A percentile compares a stretch with the other conserved stretches of the same genome.
Conservation (phyloP, 2,113 vertebrate species). For the Alaudala cheleensis region DNA sequence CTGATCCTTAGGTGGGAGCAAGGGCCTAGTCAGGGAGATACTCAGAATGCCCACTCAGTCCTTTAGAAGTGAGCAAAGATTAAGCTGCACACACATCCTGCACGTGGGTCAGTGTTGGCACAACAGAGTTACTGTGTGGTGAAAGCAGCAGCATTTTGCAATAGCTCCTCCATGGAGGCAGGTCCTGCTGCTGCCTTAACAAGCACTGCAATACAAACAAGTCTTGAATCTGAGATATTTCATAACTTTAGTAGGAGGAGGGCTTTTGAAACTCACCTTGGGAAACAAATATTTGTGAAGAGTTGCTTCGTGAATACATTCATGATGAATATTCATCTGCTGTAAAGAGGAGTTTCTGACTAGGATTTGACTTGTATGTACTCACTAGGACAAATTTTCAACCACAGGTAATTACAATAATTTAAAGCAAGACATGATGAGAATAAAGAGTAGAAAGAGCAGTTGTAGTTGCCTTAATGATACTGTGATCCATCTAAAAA, state of each 20-base stretch:
- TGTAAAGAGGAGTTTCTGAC: neutral
- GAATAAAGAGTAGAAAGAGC: constrained; percentile 14
- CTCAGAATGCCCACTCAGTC: neutral
- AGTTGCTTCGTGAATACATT: neutral
- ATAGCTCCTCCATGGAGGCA: neutral
- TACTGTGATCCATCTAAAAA: neutral
- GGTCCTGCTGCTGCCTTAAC: neutral
- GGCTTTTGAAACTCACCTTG: neutral
- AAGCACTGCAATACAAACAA: neutral
- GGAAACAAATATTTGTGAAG: constrained; percentile 6
- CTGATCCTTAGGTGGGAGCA: neutral
- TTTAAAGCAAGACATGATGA: constrained; percentile 26
- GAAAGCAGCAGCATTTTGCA: neutral
- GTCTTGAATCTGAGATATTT: neutral
- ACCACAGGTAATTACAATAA: constrained; percentile 32
- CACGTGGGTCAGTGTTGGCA: neutral
- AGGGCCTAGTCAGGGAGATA: neutral
- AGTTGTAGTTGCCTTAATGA: neutral
- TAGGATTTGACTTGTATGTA: constrained; percentile 1
- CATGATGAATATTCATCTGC: constrained; percentile 27
- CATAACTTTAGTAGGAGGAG: neutral
- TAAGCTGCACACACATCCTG: neutral
- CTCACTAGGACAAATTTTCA: neutral
- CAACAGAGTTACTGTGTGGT: neutral
- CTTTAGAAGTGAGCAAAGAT: neutral